phyloP scores from a whole-genome alignment of 2,888 invertebrate species.

The Digitonthophagus gazella region DNA sequence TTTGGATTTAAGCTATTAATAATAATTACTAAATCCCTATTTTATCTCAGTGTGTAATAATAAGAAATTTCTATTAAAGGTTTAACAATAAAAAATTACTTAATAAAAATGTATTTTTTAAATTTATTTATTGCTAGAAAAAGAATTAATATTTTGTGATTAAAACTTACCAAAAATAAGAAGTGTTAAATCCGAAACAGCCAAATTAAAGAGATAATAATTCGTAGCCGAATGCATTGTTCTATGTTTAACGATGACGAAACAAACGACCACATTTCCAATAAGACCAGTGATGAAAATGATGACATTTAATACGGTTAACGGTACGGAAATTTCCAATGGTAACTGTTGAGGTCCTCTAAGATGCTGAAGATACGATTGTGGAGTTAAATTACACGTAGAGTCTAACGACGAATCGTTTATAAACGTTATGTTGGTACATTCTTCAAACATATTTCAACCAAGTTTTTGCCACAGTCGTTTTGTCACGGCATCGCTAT shows the following conservation, averaged over 20 bases:
- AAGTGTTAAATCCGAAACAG: conserved; percentile 80
- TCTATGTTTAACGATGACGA: conserved; percentile 77
- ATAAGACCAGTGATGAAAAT: conserved; percentile 82
- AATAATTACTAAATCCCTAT: too few relatives aligned
- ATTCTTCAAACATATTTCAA: neutral
- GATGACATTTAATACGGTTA: conserved; percentile 68
- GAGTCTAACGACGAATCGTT: neutral
- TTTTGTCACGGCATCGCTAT: neutral
- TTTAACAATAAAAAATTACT: too few relatives aligned
- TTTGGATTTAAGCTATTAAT: too few relatives aligned
- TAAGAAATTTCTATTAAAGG: too few relatives aligned
- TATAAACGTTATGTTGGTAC: neutral
- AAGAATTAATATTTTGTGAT: too few relatives aligned
- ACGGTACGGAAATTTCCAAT: conserved; percentile 49
- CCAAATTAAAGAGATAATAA: conserved; percentile 86
- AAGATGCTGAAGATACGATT: neutral
- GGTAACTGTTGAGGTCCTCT: conserved; percentile 41
- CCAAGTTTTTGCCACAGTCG: neutral
- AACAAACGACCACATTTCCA: conserved; percentile 82
- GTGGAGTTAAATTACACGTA: neutral
- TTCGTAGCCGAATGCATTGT: conserved; percentile 90
- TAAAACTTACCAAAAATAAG: conserved; percentile 80
- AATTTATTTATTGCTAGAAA: too few relatives aligned
- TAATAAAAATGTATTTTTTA: too few relatives aligned
- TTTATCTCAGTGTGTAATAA: too few relatives aligned